A percentile compares a stretch with the other conserved stretches of the same genome.
phyloP scores from a whole-genome alignment of 2,113 vertebrate species.

The Gymnogyps californianus region DNA sequence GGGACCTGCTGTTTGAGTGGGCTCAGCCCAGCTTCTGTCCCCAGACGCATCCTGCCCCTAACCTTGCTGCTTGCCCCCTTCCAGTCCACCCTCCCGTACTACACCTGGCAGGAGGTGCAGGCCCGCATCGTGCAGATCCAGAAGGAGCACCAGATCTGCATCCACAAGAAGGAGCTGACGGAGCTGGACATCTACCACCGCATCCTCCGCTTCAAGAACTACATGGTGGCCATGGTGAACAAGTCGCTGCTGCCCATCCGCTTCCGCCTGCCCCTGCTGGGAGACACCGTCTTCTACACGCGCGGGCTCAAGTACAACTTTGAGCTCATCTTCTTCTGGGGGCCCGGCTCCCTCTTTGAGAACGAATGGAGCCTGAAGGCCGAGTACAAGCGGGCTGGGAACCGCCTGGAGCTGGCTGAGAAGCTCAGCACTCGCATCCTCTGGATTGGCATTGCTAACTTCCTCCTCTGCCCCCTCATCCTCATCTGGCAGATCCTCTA shows the following conservation, averaged over 20 bases:
- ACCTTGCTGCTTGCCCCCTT: background rate
- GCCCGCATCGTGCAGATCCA: constrained; percentile 95
- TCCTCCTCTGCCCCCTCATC: constrained; percentile 94
- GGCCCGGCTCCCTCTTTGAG: constrained; percentile 91
- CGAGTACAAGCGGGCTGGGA: constrained; percentile 91
- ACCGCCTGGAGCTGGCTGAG: constrained; percentile 90
- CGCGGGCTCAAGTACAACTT: constrained; percentile 99
- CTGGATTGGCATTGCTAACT: constrained; percentile 96
- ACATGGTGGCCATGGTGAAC: constrained; percentile 98
- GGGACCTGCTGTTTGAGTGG: background rate
- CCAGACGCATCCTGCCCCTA: background rate
- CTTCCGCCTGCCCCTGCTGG: constrained; percentile 85
- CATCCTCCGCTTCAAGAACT: constrained; percentile 98
- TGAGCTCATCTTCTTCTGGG: constrained; percentile 98
- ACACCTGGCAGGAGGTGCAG: constrained; percentile 97
- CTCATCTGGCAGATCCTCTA: constrained; percentile 99
- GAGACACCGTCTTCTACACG: constrained; percentile 89
- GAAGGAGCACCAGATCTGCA: constrained; percentile 99
- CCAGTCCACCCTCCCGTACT: constrained; percentile 92
- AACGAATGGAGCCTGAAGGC: constrained; percentile 96
- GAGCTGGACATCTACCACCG: constrained; percentile 97
- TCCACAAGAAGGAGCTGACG: constrained; percentile 94
- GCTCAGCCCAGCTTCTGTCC: background rate
- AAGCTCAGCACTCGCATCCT: constrained; percentile 91
- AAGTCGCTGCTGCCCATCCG: constrained; percentile 94